phyloP scores from a whole-genome alignment of 2,113 vertebrate species.

The Scopus umbretta region DNA sequence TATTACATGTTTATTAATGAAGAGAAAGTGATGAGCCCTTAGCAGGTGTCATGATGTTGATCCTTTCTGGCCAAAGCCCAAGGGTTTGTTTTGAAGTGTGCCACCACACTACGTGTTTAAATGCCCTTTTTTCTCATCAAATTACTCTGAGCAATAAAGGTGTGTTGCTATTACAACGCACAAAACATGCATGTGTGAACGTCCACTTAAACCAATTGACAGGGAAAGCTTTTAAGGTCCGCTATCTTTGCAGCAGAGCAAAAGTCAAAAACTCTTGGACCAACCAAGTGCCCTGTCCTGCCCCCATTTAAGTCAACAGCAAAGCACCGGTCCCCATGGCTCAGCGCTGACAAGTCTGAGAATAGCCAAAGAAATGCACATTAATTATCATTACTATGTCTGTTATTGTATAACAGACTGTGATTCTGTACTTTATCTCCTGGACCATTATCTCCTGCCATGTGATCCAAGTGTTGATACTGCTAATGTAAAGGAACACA shows the following conservation, averaged over 20 bases:
- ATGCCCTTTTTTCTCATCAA: not conserved
- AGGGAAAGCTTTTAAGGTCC: not conserved
- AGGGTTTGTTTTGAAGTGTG: not conserved
- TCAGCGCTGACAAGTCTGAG: slow-evolving; percentile 9
- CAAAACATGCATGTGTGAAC: not conserved
- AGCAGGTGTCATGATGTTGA: not conserved
- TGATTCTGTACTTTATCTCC: slow-evolving; percentile 64
- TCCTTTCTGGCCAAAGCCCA: not conserved
- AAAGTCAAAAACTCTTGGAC: not conserved
- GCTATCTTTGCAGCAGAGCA: not conserved
- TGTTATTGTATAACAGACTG: slow-evolving; percentile 68
- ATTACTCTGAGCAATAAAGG: not conserved
- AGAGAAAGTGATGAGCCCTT: not conserved
- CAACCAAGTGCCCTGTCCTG: not conserved
- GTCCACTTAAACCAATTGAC: not conserved
- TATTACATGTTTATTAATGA: not conserved
- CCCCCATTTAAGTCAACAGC: not conserved
- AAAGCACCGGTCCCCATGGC: not conserved
- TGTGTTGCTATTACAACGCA: not conserved
- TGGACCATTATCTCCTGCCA: slow-evolving; percentile 70
- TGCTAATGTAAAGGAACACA: slow-evolving; percentile 73
- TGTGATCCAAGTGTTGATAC: slow-evolving; percentile 74
- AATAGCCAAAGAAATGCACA: slow-evolving; percentile 49
- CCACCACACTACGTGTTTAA: not conserved
- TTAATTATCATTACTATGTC: slow-evolving; percentile 61